phyloP scores from a whole-genome alignment of 2,113 vertebrate species.

The Ivindomyrus marchei region DNA sequence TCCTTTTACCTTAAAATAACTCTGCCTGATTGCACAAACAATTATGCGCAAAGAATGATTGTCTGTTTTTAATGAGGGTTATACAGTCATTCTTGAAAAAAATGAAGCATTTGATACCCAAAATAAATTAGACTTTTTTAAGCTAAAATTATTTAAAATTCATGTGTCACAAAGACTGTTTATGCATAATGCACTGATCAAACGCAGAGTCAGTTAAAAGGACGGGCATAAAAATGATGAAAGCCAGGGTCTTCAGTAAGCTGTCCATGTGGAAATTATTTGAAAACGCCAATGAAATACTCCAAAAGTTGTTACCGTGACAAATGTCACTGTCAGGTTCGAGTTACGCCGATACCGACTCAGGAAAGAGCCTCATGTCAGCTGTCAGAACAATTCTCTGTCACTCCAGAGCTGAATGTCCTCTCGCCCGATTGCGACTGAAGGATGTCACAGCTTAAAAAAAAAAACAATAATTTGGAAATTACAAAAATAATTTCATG shows the following conservation, averaged over 20 bases:
- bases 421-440: constrained; percentile 15
- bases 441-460: constrained; percentile 23
- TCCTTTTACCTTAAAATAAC: not conserved
- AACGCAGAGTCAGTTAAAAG: not conserved
- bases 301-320: not conserved
- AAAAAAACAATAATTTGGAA: constrained; percentile 19
- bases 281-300: not conserved
- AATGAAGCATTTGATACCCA: not conserved
- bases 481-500: constrained; percentile 53
- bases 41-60: not conserved
- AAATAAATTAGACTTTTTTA: constrained; percentile 1
- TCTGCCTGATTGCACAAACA: not conserved
- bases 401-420: not conserved
- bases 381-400: not conserved
- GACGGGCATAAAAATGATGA: not conserved
- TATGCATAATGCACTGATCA: not conserved
- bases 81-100: not conserved
- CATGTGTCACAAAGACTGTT: not conserved
- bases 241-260: not conserved
- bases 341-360: not conserved
- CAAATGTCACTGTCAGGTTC: not conserved
- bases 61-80: not conserved
- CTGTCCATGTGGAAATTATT: not conserved
- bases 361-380: not conserved
- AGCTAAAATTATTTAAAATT: not conserved